Base-by-base conservation (phyloP, 2,888 invertebrate species). In the Parnassius smintheus region DNA sequence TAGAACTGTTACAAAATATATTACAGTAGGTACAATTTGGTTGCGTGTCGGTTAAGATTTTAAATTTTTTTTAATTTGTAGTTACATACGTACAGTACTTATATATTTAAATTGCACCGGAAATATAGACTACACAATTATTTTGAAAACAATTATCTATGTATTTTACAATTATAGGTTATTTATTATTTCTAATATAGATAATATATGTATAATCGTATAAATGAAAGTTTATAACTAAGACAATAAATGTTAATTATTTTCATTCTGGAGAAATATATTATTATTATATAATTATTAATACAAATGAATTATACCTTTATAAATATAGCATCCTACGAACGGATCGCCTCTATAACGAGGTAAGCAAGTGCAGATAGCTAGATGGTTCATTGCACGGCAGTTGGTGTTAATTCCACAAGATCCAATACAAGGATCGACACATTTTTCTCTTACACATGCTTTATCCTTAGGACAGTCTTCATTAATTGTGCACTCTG, bases 281-380 rank as follows among this genome's bases (percentile, higher is more conserved):
- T 35, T 35, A 35, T 35, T 7, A 35, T 35, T 22, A 8, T 48
- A 48, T 48, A 66, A n/a, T 11, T 48, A 63, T 61, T 45, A 66
- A 59, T 45, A 25, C 10, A 45, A 44, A 25, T 58, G 45, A n/a
- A 50, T 9, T 46, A 45, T 81, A 89, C 90, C 90, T 70, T 77
- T 76, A 62, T 75, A 73, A 52, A 78, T 63, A 59, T 83, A 82
- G 70, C 91, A 91, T 62, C 85, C 83, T 49, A 93, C 92, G 74
- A 96, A 96, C 10, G 96, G 95, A 87, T 96, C 95, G 57, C 96
- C 96, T 53, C 94, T 94, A 75, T 93, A 95, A 11, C 94, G 94
- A 53, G 76, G 78, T 50, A 89, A 85, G 77, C 97, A 97, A 67
- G 93, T 94, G 76, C 96, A 97, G 71, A 96, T 94, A 22, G 96